Evolutionary conservation across 1,140 invertebrate species (phyloP), one percentile per base, ranked within the genome.

Genomic region (Orchesella cincta): DNA sequence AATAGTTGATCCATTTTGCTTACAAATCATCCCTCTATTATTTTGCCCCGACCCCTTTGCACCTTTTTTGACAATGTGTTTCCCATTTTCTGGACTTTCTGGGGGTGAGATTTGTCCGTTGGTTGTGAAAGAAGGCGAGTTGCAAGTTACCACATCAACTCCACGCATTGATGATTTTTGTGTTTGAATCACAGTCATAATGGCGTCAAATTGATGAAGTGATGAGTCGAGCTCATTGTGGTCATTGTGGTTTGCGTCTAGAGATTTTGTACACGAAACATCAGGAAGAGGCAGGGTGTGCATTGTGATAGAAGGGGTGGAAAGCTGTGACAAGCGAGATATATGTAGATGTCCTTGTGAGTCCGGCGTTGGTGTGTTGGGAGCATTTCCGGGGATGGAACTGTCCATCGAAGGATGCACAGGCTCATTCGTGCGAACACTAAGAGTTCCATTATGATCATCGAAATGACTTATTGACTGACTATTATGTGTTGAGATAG

Each of bases 31-130:
- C 31, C 62, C 3, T 14, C n/a, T 67, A 33, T 12, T 20, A 29
- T 31, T 67, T 67, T 29, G n/a, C 31, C 31, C 23, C 33, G 62
- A 5, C 29, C 8, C 29, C 29, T 31, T 67, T 29, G 8, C 8
- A 26, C 3, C 54, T 26, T 16, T 5, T n/a, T n/a, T n/a, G n/a
- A n/a, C n/a, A n/a, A n/a, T 28, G 12, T 31, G 62, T n/a, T 73
- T 73, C 1, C 34, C 36, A 28, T 46, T 85, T 74, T 88, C 87
- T 20, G 88, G 88, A 64, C 87, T 88, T 23, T 87, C 87, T 3
- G 88, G 87, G 14, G 88, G 88, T 1, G 87, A 88, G 77, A 89
- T 85, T 79, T 88, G 86, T 12, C 85, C 85, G 83, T 87, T 70
- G 29, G 73, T 57, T 18, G 73, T 54, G 23, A 18, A 52, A 1